phyloP scores from a whole-genome alignment of 2,888 invertebrate species.

The Polyploca ridens region DNA sequence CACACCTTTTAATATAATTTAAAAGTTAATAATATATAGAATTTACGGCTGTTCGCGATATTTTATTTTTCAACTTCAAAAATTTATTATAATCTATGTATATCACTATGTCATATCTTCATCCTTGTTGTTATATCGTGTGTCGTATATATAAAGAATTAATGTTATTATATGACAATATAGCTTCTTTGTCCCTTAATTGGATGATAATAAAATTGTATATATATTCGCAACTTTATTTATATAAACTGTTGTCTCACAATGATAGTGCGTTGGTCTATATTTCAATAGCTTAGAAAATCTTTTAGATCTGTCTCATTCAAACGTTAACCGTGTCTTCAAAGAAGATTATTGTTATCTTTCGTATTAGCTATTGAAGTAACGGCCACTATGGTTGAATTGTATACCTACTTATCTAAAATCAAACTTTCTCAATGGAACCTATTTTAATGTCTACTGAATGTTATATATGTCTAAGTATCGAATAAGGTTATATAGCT shows the following conservation, averaged over 20 bases:
- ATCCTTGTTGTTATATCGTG: conserved; percentile 75
- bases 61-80: conserved; percentile 39
- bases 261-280: conserved; percentile 48
- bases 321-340: conserved; percentile 6
- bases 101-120: conserved; percentile 77
- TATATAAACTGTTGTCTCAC: conserved; percentile 53
- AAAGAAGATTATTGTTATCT: conserved; percentile 25
- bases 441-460: conserved; percentile 79
- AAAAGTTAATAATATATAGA: conserved; percentile 60
- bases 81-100: conserved; percentile 54
- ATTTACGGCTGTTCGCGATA: conserved; percentile 62
- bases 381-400: conserved; percentile 49
- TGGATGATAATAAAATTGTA: conserved; percentile 50
- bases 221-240: conserved; percentile 56
- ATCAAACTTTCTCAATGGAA: conserved; percentile 68
- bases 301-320: conserved; percentile 20
- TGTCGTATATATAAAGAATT: conserved; percentile 64
- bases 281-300: conserved; percentile 55
- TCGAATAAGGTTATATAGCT: conserved; percentile 68
- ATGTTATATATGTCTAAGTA: conserved; percentile 84
- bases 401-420: conserved; percentile 63
- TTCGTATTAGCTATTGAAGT: conserved; percentile 53
- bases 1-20: conserved; percentile 54
- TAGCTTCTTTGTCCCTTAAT: conserved; percentile 64
- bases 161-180: conserved; percentile 78